These are phyloP conservation scores for Andrena minutula DNA, from an alignment of 2,888 invertebrate genomes.

Conservation along the genomic window DNA sequence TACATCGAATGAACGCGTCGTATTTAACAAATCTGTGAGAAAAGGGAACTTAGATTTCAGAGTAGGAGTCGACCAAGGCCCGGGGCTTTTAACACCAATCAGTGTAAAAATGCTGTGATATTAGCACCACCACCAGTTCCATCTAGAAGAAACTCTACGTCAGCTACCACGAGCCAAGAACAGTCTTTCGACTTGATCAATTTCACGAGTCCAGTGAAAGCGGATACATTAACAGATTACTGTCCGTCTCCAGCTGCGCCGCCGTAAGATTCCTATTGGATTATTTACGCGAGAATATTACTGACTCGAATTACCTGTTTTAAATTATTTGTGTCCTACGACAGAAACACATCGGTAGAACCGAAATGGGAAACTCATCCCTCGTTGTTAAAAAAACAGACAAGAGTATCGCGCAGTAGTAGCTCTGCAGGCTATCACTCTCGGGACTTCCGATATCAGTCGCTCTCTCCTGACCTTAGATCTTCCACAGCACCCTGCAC, in stretches of 20 bases:
- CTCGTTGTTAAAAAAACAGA: conserved; percentile 77
- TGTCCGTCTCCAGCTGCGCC: conserved; percentile 79
- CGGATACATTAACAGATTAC: conserved; percentile 80
- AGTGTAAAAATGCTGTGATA: conserved; percentile 82
- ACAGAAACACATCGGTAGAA: conserved; percentile 79
- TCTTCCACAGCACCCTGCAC: conserved; percentile 82
- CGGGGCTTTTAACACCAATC: conserved; percentile 85
- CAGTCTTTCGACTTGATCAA: conserved; percentile 81
- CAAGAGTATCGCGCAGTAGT: conserved; percentile 81
- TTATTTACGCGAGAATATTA: conserved; percentile 6
- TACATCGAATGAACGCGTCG: neutral
- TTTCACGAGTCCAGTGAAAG: conserved; percentile 83
- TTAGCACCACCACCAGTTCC: conserved; percentile 86
- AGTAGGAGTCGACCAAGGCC: conserved; percentile 87
- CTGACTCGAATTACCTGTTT: neutral
- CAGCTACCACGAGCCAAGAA: conserved; percentile 73
- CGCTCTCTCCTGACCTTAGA: conserved; percentile 78
- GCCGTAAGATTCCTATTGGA: conserved; percentile 73
- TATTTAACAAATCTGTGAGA: neutral
- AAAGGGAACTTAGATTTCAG: conserved; percentile 81
- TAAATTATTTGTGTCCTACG: conserved; percentile 14
- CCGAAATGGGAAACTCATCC: conserved; percentile 84
- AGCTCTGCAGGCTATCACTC: conserved; percentile 82
- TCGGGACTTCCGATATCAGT: conserved; percentile 81
- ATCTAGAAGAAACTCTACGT: conserved; percentile 82